Evolutionary conservation across 2,888 invertebrate species (phyloP), one percentile per base, ranked within the genome.

Genomic region (Euplexia lucipara): DNA sequence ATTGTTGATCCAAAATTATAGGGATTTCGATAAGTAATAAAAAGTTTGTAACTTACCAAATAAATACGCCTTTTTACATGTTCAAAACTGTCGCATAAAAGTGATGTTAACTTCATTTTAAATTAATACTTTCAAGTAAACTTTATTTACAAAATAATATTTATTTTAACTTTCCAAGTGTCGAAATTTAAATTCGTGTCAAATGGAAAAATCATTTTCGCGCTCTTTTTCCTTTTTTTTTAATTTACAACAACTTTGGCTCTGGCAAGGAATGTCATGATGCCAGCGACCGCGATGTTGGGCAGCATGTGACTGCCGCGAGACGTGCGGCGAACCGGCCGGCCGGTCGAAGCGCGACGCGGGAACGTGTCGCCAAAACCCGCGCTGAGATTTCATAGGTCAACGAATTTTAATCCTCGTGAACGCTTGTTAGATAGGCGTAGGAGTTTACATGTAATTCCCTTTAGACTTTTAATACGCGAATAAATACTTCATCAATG

Each of bases 51-150:
- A 81, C 93, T 92, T 84, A 93, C 93, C 92, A 91, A 85, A 89
- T 90, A 91, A 79, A 89, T 79, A 57, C 91, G 91, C 73, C 85
- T 83, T 61, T 82, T 90, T 37, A 90, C 64, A 86, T 83, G 86
- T 65, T 88, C 88, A 75, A 82, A 88, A 81, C 81, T 79, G 69
- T 88, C 83, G 75, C 80, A 74, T 70, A 90, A 54, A 61, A 87
- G 60, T 68, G 84, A 81, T 82, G 82, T 81, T 81, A 89, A 79
- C 67, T 84, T 83, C 86, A 86, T 87, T 71, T 78, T 85, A 39
- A 44, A 78, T 69, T 9, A 42, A 22, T 16, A 41, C 6, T 49
- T 47, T 14, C 10, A 62, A 39, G 14, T 8, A 64, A 70, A 70
- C 65, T 70, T 52, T 35, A 22, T 47, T 37, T 37, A 14, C 8